phyloP scores from a whole-genome alignment of 2,113 vertebrate species.

The Crotophaga sulcirostris region DNA sequence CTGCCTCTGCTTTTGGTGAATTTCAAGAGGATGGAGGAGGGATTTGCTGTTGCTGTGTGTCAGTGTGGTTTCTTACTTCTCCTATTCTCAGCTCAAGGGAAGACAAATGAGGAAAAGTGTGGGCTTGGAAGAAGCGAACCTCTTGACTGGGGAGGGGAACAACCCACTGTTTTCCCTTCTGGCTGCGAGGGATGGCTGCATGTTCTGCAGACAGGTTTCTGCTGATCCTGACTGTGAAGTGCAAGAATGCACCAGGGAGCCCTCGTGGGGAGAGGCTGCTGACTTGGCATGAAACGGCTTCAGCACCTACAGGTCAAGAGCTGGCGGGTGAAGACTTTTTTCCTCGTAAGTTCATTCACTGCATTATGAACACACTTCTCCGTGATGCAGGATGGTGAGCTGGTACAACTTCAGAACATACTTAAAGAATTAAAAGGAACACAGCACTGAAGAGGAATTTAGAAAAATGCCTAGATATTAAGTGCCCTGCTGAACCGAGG shows the following conservation, averaged over 20 bases:
- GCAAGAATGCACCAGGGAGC: accelerated
- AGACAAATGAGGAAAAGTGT: not conserved
- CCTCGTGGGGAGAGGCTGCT: not conserved
- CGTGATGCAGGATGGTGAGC: not conserved
- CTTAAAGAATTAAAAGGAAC: not conserved
- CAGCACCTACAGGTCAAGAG: accelerated
- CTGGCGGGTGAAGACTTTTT: too few species aligned
- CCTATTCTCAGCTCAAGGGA: not conserved
- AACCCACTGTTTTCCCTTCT: not conserved
- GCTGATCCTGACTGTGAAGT: accelerated
- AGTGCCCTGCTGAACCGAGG: not conserved
- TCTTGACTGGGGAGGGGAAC: not conserved
- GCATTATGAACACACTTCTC: not conserved
- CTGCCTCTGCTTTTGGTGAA: not conserved
- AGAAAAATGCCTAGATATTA: not conserved
- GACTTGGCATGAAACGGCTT: accelerated
- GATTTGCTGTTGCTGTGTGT: not conserved
- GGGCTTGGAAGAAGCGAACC: not conserved
- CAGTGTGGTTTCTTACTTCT: not conserved
- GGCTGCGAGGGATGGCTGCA: not conserved
- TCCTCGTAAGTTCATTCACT: not conserved
- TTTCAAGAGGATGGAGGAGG: not conserved
- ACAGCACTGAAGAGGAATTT: not conserved
- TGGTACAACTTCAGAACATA: not conserved
- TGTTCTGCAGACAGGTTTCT: not conserved